These are phyloP conservation scores for Formica exsecta DNA, from an alignment of 1,140 invertebrate species.

Conservation along the genomic window DNA sequence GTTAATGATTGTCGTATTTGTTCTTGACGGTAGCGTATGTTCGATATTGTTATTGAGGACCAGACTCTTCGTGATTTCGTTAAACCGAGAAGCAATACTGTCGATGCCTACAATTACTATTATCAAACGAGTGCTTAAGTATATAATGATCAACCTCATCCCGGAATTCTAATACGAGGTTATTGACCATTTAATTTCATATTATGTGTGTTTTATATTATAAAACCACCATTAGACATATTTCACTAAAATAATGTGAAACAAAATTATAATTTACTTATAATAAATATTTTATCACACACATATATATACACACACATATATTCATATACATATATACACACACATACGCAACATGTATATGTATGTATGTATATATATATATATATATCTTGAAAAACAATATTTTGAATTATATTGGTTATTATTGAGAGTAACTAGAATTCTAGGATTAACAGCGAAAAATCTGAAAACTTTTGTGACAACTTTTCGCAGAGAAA, in stretches of 20 bases:
- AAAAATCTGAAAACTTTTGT: constrained; percentile 30
- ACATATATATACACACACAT: no score
- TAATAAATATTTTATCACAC: constrained; percentile 1
- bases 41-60: constrained; percentile 62
- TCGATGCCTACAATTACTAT: constrained; percentile 83
- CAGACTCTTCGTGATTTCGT: constrained; percentile 74
- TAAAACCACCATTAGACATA: neutral
- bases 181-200: neutral
- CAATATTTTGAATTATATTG: constrained; percentile 30
- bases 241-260: neutral
- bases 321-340: no score
- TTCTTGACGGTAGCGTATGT: constrained; percentile 53
- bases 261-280: constrained; percentile 11
- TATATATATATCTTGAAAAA: neutral
- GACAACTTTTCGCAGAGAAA: constrained; percentile 53
- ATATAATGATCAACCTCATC: constrained; percentile 39
- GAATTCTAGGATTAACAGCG: constrained; percentile 29
- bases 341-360: neutral
- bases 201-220: neutral
- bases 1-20: constrained; percentile 26
- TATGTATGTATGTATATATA: constrained; percentile 4
- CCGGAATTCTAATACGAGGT: constrained; percentile 38
- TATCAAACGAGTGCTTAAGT: constrained; percentile 60
- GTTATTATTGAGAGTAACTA: constrained; percentile 20
- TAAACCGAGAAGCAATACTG: constrained; percentile 85